Evolutionary conservation across 2,113 vertebrate genomes (phyloP), one percentile per base, ranked within the genome.

Genomic region (Montifringilla adamsi): DNA sequence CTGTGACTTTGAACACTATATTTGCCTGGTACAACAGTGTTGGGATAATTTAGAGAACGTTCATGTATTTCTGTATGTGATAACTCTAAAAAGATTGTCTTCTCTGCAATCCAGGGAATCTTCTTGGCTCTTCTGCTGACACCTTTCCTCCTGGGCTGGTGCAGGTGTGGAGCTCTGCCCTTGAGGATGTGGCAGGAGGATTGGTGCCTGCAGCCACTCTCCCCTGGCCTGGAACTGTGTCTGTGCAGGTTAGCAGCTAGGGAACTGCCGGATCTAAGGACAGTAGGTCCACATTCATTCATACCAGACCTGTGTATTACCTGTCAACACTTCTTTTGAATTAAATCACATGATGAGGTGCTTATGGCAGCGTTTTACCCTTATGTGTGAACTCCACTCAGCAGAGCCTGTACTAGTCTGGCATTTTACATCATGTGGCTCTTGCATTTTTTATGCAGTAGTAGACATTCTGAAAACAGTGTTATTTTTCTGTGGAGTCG

Each of bases 261-360:
- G 62, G 53, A 56, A 16, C 20, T 7, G 28, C 22, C 21, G 0
- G 31, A 19, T 67, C 35, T 11, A 37, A 50, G 75, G 59, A 37
- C 53, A 41, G 33, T 5, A 19, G 37, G 27, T 75, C 46, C 52
- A 6, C 7, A 1, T 66, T 46, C 1, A 3, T 63, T 68, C n/a
- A 31, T 53, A 37, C 50, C 0, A 0, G 46, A 28, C n/a, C 49
- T 41, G 33, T n/a, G 44, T 56, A 1, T 35, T 44, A 49, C 4
- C 39, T 79, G 8, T 22, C 33, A 18, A 7, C 22, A 22, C 27
- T 49, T 55, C 4, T 37, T 64, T n/a, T 5, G 9, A 58, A 47
- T 52, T 67, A 23, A 76, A 56, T 46, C 74, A 7, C 37, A 4
- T 13, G 20, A 28, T 0, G 0, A 75, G 67, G 75, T 80, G 72